Conservation (phyloP, 1,140 invertebrate species). For the Drosophila ficusphila region DNA sequence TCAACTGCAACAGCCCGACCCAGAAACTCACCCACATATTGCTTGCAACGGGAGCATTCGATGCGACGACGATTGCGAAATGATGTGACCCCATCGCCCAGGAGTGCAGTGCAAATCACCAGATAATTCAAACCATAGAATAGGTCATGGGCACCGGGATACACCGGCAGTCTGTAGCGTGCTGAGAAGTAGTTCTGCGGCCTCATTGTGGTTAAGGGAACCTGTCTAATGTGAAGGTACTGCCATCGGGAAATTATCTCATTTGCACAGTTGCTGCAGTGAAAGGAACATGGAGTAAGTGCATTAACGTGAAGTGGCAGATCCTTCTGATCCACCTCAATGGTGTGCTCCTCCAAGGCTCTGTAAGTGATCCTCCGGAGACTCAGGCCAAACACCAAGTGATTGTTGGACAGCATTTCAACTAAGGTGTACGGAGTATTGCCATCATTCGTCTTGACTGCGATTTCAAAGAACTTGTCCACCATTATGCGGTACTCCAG, state of each 20-base stretch:
- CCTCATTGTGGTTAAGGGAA: conserved; percentile 28
- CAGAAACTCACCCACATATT: conserved; percentile 28
- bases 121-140: conserved; percentile 50
- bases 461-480: conserved; percentile 25
- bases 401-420: background rate
- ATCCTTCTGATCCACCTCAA: background rate
- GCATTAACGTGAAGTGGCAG: conserved; percentile 10
- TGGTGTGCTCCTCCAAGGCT: conserved; percentile 1
- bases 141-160: conserved; percentile 14
- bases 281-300: background rate
- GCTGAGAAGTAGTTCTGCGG: conserved; percentile 20
- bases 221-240: conserved; percentile 10
- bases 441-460: background rate
- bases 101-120: conserved; percentile 5
- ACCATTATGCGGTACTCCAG: conserved; percentile 39
- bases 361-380: background rate
- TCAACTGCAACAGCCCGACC: conserved; percentile 6
- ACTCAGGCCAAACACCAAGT: conserved; percentile 14
- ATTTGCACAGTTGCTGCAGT: conserved; percentile 44
- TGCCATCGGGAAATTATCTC: conserved; percentile 13
- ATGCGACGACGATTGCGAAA: background rate
- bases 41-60: conserved; percentile 37
- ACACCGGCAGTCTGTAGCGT: background rate
- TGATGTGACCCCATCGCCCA: background rate
- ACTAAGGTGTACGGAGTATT: background rate